Percentiles rank a stretch among this genome's conserved stretches.
Evolutionary conservation across 2,113 vertebrate genomes (phyloP).

Genomic region (Coreoperca whiteheadi): DNA sequence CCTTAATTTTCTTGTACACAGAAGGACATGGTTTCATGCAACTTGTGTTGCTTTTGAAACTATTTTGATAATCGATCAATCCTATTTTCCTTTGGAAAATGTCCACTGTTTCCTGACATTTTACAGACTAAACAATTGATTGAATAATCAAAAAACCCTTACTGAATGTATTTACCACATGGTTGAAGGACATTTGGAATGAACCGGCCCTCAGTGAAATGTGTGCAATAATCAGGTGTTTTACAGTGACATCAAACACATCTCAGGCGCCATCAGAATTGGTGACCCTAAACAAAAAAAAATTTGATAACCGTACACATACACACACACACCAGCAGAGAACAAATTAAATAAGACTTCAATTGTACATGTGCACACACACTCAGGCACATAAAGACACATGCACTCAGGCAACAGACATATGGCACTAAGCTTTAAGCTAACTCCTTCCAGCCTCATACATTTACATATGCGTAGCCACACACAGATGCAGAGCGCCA

Average conservation of each 20-base stretch:
- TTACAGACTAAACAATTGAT: neutral
- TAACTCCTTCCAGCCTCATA: constrained; percentile 15
- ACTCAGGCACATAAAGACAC: neutral
- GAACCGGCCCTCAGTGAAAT: neutral
- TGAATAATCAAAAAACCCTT: neutral
- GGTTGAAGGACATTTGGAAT: neutral
- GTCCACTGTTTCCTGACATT: neutral
- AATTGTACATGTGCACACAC: neutral
- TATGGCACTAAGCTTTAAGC: neutral
- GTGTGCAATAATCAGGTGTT: neutral
- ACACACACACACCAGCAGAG: neutral
- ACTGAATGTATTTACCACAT: neutral
- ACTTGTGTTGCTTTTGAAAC: neutral
- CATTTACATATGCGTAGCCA: constrained; percentile 26
- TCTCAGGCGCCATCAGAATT: neutral
- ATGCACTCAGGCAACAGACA: neutral
- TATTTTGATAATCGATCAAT: neutral
- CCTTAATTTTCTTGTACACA: neutral
- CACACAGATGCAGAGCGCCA: constrained; percentile 3
- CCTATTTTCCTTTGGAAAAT: no score
- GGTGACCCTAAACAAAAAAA: neutral
- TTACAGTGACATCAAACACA: neutral
- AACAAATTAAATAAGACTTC: neutral
- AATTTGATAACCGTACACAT: neutral
- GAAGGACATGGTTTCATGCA: no score